Conservation (phyloP, 2,888 invertebrate species). For the Amblyteles armatorius region DNA sequence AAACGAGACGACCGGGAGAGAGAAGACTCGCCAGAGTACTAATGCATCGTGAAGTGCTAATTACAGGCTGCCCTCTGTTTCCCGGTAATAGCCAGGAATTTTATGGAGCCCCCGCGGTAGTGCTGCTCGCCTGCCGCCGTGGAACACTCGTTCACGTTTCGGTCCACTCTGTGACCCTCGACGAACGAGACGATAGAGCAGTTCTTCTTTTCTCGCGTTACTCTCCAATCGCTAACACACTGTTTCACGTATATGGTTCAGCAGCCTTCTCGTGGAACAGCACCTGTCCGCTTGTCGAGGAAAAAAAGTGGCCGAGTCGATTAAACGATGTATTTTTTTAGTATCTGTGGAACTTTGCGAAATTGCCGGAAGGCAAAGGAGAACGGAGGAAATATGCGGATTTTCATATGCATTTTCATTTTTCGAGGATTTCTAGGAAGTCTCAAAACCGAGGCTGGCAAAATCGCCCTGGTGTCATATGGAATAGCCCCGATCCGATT, state of each 20-base stretch:
- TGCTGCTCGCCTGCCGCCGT: slow-evolving; percentile 53
- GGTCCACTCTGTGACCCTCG: slow-evolving; percentile 58
- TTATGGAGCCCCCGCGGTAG: slow-evolving; percentile 75
- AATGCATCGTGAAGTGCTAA: slow-evolving; percentile 84
- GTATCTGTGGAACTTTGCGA: not conserved
- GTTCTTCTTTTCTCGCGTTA: slow-evolving; percentile 17
- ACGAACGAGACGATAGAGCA: slow-evolving; percentile 15
- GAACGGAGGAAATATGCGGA: not conserved
- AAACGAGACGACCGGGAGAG: slow-evolving; percentile 29
- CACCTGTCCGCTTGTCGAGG: not conserved
- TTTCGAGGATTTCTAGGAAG: not conserved
- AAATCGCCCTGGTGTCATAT: not conserved
- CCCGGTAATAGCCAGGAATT: slow-evolving; percentile 79
- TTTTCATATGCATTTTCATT: not conserved
- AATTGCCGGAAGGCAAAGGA: not conserved
- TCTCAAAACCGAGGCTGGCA: not conserved
- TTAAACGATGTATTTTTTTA: not conserved
- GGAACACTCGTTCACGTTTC: slow-evolving; percentile 59
- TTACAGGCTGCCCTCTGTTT: slow-evolving; percentile 79
- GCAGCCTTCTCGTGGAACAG: not conserved
- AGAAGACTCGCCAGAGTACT: slow-evolving; percentile 71
- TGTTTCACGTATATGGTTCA: not conserved
- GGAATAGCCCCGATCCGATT: not conserved
- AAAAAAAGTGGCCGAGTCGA: not conserved
- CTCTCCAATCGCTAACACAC: slow-evolving; percentile 1